Evolutionary conservation across 1,140 invertebrate species (phyloP).

Genomic region (Zophobas atratus): DNA sequence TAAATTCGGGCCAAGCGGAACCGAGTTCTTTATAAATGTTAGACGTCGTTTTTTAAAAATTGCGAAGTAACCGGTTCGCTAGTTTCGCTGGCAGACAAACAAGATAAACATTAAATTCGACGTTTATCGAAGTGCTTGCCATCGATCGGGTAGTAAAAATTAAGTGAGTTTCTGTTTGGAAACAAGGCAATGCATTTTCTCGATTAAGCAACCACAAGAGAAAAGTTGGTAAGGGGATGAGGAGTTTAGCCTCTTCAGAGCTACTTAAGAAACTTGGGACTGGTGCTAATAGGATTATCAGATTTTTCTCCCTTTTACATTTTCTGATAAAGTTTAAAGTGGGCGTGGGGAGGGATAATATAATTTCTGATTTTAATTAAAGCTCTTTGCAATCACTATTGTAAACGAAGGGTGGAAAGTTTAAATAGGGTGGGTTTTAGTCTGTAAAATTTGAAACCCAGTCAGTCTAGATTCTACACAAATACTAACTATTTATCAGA

Average conservation of each 20-base stretch:
- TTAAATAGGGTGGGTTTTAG: no score
- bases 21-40: neutral
- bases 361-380: conserved; percentile 8
- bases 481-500: no score
- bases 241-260: neutral
- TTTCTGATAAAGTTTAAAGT: neutral
- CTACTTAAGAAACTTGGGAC: conserved; percentile 25
- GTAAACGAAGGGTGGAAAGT: no score
- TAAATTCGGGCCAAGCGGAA: no score
- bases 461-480: no score
- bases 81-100: no score
- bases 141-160: no score
- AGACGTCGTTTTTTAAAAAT: neutral
- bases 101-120: no score
- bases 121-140: no score
- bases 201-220: neutral
- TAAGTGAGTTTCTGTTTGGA: no score
- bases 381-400: neutral
- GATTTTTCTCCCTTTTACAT: conserved; percentile 14
- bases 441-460: no score
- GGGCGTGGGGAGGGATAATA: neutral
- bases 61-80: neutral
- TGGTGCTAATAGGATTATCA: conserved; percentile 30
- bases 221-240: neutral
- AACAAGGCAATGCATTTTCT: neutral